These are phyloP conservation scores for Pseudomyrmex pallidus DNA, from an alignment of 1,140 invertebrate species.

Conservation along the genomic window DNA sequence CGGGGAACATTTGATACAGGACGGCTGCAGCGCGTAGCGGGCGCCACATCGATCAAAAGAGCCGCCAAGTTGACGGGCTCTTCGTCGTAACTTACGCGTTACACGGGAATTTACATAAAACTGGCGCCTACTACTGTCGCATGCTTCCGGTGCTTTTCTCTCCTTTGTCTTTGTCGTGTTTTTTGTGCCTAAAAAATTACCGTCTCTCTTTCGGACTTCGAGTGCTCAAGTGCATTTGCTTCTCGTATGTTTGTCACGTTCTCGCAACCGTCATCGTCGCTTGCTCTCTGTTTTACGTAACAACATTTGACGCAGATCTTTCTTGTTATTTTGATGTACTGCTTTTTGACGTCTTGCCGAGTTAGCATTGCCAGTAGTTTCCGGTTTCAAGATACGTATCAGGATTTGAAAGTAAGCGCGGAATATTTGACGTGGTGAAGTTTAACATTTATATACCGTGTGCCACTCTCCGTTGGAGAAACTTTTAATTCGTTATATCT, in stretches of 20 bases:
- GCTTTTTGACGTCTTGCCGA: constrained; percentile 21
- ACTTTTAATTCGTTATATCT: neutral
- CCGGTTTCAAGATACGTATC: neutral
- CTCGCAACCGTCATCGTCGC: neutral
- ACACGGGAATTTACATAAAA: constrained; percentile 48
- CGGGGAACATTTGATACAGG: constrained; percentile 10
- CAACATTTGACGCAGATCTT: neutral
- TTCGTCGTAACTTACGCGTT: constrained; percentile 69
- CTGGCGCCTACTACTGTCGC: constrained; percentile 18
- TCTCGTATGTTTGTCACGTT: constrained; percentile 16
- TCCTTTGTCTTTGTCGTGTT: constrained; percentile 10
- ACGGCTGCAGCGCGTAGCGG: constrained; percentile 65
- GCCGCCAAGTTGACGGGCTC: constrained; percentile 74
- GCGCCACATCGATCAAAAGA: constrained; percentile 79
- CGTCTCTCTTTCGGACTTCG: neutral
- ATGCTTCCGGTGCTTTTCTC: constrained; percentile 12
- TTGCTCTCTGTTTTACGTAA: constrained; percentile 19
- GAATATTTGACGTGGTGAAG: constrained; percentile 7
- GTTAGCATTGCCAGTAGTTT: neutral
- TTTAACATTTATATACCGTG: neutral
- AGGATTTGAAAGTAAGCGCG: neutral
- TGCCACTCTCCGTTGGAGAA: neutral
- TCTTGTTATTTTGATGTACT: constrained; percentile 18
- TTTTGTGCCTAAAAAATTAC: constrained; percentile 27
- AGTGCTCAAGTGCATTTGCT: neutral